Conservation (phyloP, 2,113 vertebrate genomes). For the Charadrius vociferus region DNA sequence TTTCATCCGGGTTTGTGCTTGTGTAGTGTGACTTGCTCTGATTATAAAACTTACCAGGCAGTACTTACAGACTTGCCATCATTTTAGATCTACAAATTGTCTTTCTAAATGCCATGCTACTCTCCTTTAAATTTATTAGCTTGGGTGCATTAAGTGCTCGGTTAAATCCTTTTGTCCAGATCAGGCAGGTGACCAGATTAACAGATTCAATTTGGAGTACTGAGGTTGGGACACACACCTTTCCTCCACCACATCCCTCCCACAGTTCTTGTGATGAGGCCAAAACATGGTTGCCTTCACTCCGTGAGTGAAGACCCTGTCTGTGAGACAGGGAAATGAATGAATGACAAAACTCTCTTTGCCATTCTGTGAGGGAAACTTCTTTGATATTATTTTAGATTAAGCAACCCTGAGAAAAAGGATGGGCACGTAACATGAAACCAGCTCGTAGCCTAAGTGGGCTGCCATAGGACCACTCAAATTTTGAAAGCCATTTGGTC, state of each 20-base stretch:
- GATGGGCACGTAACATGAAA: neutral
- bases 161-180: neutral
- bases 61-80: neutral
- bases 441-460: neutral
- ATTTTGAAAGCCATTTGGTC: neutral
- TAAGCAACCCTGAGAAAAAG: neutral
- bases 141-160: neutral
- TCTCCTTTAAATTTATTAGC: neutral
- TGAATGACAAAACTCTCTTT: neutral
- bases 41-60: neutral
- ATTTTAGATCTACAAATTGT: neutral
- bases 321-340: neutral
- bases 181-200: neutral
- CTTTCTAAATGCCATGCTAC: neutral
- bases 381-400: neutral
- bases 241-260: neutral
- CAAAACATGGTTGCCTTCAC: neutral
- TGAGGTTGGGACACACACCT: neutral
- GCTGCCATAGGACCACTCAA: neutral
- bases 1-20: neutral
- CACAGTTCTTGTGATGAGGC: neutral
- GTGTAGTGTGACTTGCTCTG: accelerated
- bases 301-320: neutral
- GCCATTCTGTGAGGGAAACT: neutral
- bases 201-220: neutral